Evolutionary conservation across 2,888 invertebrate species (phyloP), one percentile per base, ranked within the genome.

Genomic region (Pandemis cinnamomeana): DNA sequence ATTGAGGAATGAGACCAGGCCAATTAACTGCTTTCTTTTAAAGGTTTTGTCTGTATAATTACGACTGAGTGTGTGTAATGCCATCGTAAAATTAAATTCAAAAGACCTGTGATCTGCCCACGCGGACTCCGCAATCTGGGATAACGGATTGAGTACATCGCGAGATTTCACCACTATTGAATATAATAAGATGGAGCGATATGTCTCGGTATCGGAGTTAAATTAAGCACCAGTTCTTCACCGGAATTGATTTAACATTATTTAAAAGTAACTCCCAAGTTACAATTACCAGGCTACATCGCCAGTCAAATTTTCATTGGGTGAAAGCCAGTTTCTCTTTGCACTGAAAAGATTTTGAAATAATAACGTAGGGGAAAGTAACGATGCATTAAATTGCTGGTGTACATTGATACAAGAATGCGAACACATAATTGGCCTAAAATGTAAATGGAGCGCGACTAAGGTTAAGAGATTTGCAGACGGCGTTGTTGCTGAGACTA

Each of bases 11-110:
- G 79, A 79, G 83, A 86, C 75, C 81, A 81, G 84, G 84, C 78
- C 87, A 87, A 85, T 86, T 84, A 88, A 86, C 87, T 86, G 85
- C 75, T 80, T 81, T 82, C 82, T 84, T 83, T 82, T 79, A 81
- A 81, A 82, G 62, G 70, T 71, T 74, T 74, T 74, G 70, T 71
- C 67, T 67, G 71, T 71, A 74, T 74, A 74, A 74, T 74, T 74
- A 74, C 66, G 67, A 44, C 7, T 3, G 67, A 67, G 67, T 63
- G 63, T 66, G 66, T 71, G 55, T 71, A 70, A 66, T 67, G 67
- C 51, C 66, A 67, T 70, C 70, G 61, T 71, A 70, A 74, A 74
- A 74, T 71, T 71, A 55, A 74, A 74, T 74, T 74, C 66, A 67
- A 74, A 71, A 70, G 73, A 71, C 70, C 53, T 67, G 62, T 70